These are phyloP conservation scores for Ernsta delagoae DNA, from an alignment of 2,888 invertebrate genomes.

Conservation along the genomic window DNA sequence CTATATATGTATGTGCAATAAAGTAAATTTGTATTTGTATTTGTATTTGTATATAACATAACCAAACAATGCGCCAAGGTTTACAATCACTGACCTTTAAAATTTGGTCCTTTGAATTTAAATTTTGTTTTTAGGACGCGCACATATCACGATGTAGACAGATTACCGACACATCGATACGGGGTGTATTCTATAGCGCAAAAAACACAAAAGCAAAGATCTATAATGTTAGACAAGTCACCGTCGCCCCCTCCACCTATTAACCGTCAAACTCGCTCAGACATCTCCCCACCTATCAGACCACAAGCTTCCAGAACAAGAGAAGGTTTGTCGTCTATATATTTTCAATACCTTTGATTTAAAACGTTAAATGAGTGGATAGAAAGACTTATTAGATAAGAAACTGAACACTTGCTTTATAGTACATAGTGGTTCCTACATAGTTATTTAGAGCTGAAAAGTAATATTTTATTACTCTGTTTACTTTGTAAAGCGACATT, in stretches of 20 bases:
- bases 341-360: background rate
- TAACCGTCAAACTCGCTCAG: constrained; percentile 52
- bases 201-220: constrained; percentile 54
- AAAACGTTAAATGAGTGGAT: background rate
- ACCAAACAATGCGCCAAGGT: too few species aligned
- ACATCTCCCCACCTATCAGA: constrained; percentile 48
- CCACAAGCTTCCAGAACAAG: constrained; percentile 62
- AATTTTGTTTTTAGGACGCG: constrained; percentile 59
- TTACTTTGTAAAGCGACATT: background rate
- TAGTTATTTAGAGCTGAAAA: too few species aligned
- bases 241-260: constrained; percentile 60
- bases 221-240: constrained; percentile 57
- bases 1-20: too few species aligned
- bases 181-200: constrained; percentile 73
- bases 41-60: too few species aligned
- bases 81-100: too few species aligned
- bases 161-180: constrained; percentile 65
- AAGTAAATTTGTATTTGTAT: too few species aligned
- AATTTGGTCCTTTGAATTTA: too few species aligned
- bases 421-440: too few species aligned
- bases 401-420: too few species aligned
- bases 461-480: too few species aligned
- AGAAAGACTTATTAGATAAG: too few species aligned
- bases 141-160: constrained; percentile 61
- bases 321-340: constrained; percentile 56